Evolutionary conservation across 53 echinoderm and acorn worm species (phyloP).

Genomic region (Zoroaster sp.): DNA sequence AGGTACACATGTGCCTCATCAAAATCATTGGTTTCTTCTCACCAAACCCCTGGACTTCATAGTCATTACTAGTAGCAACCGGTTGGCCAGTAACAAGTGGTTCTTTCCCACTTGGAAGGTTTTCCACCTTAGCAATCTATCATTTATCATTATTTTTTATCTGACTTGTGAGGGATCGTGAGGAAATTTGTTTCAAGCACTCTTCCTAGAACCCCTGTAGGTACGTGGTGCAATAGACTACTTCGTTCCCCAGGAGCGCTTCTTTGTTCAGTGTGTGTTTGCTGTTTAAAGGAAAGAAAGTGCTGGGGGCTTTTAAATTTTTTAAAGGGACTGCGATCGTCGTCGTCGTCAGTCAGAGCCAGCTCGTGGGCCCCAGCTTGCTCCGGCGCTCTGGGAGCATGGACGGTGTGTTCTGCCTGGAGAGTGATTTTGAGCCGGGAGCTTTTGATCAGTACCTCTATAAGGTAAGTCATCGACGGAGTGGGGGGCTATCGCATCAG

Average conservation of each 20-base stretch:
- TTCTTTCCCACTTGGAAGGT: background rate
- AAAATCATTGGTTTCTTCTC: background rate
- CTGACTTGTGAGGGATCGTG: background rate
- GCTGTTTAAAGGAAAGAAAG: background rate
- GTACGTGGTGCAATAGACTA: slow-evolving; percentile 1
- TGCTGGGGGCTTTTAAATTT: slow-evolving; percentile 22
- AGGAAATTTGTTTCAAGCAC: slow-evolving; percentile 17
- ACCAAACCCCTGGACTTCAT: background rate
- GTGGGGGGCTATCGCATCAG: background rate
- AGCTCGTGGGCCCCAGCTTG: slow-evolving; percentile 1
- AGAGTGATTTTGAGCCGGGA: slow-evolving; percentile 60
- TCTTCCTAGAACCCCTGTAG: background rate
- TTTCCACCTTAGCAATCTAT: background rate
- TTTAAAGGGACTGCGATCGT: background rate
- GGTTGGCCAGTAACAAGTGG: slow-evolving; percentile 54
- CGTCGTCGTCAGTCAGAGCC: background rate
- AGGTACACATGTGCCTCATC: background rate
- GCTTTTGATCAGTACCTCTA: slow-evolving; percentile 66
- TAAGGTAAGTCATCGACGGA: slow-evolving; percentile 37
- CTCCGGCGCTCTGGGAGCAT: slow-evolving; percentile 36
- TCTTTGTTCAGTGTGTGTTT: slow-evolving; percentile 49
- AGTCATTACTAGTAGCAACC: slow-evolving; percentile 45
- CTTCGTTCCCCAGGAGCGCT: background rate
- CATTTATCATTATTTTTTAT: background rate
- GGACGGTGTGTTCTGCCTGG: slow-evolving; percentile 61